These are phyloP conservation scores for Helicolenus hilgendorfi DNA, from an alignment of 2,797 vertebrate genomes.

Conservation along the genomic window DNA sequence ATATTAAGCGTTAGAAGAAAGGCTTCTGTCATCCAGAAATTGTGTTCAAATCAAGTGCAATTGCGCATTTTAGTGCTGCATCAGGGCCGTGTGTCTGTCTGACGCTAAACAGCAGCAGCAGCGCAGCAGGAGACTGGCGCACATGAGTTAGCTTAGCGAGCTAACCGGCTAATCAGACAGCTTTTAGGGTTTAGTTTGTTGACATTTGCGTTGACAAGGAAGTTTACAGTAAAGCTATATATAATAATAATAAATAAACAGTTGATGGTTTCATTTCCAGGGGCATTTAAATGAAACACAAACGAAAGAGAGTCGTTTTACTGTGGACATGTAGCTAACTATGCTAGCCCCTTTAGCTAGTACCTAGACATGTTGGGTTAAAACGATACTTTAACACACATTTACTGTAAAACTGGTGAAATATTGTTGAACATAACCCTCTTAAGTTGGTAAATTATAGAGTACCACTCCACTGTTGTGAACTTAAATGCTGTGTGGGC, in stretches of 20 bases:
- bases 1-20: neutral
- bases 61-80: conserved; percentile 87
- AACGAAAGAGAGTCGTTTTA: neutral
- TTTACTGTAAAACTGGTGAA: no score
- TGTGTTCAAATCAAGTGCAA: conserved; percentile 75
- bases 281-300: neutral
- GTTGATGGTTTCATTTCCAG: neutral
- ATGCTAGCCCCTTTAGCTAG: conserved; percentile 46
- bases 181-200: neutral
- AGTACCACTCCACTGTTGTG: neutral
- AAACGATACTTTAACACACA: neutral
- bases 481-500: neutral
- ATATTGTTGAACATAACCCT: neutral
- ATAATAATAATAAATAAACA: neutral
- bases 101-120: conserved; percentile 78
- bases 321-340: conserved; percentile 55
- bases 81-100: conserved; percentile 79
- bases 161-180: conserved; percentile 64
- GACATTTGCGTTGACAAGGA: neutral
- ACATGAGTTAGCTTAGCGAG: conserved; percentile 82
- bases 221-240: neutral
- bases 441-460: neutral
- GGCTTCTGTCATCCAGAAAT: conserved; percentile 16
- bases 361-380: neutral
- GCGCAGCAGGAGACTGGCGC: conserved; percentile 82